These are phyloP conservation scores for Lophius americanus DNA, from an alignment of 2,797 vertebrate species.

Conservation along the genomic window DNA sequence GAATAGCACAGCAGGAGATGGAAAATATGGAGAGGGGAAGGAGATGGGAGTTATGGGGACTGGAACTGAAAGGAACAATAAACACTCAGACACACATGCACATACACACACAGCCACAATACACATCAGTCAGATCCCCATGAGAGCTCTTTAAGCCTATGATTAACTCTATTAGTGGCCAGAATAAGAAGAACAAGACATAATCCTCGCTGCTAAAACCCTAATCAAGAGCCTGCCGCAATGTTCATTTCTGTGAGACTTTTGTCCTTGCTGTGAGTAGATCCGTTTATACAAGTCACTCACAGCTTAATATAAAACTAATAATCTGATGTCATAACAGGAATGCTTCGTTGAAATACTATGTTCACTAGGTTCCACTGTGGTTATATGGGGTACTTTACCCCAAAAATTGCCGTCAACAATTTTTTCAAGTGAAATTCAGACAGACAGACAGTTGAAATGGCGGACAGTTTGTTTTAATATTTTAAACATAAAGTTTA, in stretches of 20 bases:
- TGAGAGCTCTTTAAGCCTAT: slow-evolving; percentile 53
- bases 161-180: slow-evolving; percentile 64
- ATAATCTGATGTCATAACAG: slow-evolving; percentile 8
- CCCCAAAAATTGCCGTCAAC: too few relatives aligned
- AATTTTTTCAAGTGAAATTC: too few relatives aligned
- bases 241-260: slow-evolving; percentile 38
- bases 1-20: slow-evolving; percentile 47
- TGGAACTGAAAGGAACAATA: slow-evolving; percentile 40
- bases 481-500: background rate
- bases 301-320: slow-evolving; percentile 6
- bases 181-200: slow-evolving; percentile 43
- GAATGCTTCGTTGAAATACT: background rate
- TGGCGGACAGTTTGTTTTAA: background rate
- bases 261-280: slow-evolving; percentile 13
- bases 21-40: slow-evolving; percentile 13
- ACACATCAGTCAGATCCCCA: slow-evolving; percentile 44
- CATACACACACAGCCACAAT: slow-evolving; percentile 40
- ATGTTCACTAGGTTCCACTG: background rate
- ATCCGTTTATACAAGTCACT: slow-evolving; percentile 19
- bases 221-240: slow-evolving; percentile 36
- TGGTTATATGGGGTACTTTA: background rate
- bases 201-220: slow-evolving; percentile 54
- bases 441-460: background rate
- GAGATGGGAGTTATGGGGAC: slow-evolving; percentile 22
- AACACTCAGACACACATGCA: slow-evolving; percentile 40